Conservation (phyloP, 1,140 invertebrate genomes). For the Scaptomyza montana region DNA sequence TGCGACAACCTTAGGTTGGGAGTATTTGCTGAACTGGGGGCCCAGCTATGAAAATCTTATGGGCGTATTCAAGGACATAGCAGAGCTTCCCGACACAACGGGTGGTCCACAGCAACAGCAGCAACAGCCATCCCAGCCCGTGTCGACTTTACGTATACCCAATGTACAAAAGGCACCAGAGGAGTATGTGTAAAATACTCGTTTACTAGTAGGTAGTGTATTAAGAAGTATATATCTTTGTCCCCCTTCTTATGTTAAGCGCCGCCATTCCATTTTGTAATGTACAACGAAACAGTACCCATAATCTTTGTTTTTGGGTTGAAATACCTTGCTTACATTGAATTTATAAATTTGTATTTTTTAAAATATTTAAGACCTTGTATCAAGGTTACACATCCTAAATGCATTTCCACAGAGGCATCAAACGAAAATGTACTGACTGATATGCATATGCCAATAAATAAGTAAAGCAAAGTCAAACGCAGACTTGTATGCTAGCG, state of each 20-base stretch:
- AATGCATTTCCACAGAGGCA: conserved; percentile 39
- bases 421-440: conserved; percentile 49
- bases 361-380: conserved; percentile 65
- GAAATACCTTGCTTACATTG: conserved; percentile 18
- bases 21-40: conserved; percentile 97
- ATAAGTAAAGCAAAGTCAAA: conserved; percentile 11
- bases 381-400: conserved; percentile 82
- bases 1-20: conserved; percentile 92
- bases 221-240: conserved; percentile 10
- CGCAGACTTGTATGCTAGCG: conserved; percentile 6
- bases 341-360: conserved; percentile 33
- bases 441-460: conserved; percentile 45
- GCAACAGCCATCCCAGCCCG: conserved; percentile 58
- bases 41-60: conserved; percentile 97
- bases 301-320: conserved; percentile 4
- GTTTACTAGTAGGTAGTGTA: conserved; percentile 45
- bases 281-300: conserved; percentile 66
- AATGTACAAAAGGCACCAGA: conserved; percentile 90
- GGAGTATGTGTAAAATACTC: conserved; percentile 88
- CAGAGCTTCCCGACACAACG: conserved; percentile 93
- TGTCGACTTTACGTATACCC: conserved; percentile 87
- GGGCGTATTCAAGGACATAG: conserved; percentile 98
- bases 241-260: conserved; percentile 49
- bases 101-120: conserved; percentile 77
- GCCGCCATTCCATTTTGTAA: conserved; percentile 69